A percentile compares a stretch with the other conserved stretches of the same genome.
Evolutionary conservation across 1,140 invertebrate genomes (phyloP).

Genomic region (Trachymyrmex cornetzi): DNA sequence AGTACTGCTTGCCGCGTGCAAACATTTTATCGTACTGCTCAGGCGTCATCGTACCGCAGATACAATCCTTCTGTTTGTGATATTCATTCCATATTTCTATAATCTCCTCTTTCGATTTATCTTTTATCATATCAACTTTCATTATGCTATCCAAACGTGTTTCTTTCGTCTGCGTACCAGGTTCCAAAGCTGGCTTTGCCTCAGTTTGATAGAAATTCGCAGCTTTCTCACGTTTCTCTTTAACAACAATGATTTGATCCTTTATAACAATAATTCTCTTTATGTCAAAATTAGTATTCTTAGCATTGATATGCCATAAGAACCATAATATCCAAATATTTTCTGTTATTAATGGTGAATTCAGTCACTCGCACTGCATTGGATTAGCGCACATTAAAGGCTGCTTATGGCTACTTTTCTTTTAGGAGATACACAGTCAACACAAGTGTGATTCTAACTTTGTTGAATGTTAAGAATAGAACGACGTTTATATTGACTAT

Average conservation of each 20-base stretch:
- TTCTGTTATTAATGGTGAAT: not conserved
- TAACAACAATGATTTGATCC: constrained; percentile 52
- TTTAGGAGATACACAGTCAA: no score
- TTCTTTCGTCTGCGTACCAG: constrained; percentile 79
- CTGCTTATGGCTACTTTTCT: no score
- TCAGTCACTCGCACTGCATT: no score
- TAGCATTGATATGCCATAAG: not conserved
- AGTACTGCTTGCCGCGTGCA: constrained; percentile 87
- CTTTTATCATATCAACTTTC: constrained; percentile 92
- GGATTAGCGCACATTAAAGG: no score
- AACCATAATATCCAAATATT: not conserved
- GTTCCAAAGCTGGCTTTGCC: constrained; percentile 86
- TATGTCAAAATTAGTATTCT: constrained; percentile 23
- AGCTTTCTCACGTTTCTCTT: constrained; percentile 71
- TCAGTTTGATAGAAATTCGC: constrained; percentile 75
- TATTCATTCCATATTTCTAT: constrained; percentile 93
- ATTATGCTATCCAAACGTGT: constrained; percentile 90
- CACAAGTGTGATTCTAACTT: no score
- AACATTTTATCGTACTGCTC: constrained; percentile 89
- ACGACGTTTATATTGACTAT: no score
- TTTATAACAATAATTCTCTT: constrained; percentile 20
- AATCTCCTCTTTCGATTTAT: constrained; percentile 92
- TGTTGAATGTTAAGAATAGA: no score
- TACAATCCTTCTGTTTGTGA: constrained; percentile 91
- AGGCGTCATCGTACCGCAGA: constrained; percentile 90